Base-by-base conservation (phyloP, 1,140 invertebrate genomes). In the Drosophila pseudoananassae region DNA sequence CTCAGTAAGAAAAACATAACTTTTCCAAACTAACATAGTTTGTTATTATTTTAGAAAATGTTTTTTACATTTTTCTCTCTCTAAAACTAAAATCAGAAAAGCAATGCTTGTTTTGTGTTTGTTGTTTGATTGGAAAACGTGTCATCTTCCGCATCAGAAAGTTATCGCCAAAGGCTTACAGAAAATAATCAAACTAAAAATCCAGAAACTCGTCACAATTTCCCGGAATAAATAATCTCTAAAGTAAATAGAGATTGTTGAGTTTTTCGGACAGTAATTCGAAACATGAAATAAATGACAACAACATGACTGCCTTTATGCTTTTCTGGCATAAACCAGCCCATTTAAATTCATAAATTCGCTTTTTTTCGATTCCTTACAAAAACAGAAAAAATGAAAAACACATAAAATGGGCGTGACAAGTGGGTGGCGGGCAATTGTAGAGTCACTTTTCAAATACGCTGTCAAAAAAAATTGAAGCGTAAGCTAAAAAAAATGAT, bases 381-480 rank as follows among this genome's bases (percentile, higher is more conserved):
- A 31, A 9, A 8, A 10, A 9, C 43, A 47, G 12, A 31, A 23
- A 46, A 27, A 43, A 43, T 8, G 4, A 45, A 56, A 33, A 43
- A 12, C 27, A 5, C 12, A 45, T 17, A 27, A 17, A 52, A 17
- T 33, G 27, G 58, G 46, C 58, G 3, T 27, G 27, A 66, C 27
- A 51, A 69, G 61, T 55, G 60, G 17, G 51, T 55, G 60, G 40
- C 17, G 31, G 31, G 49, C n/a, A 56, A 47, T 55, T 25, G 27
- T 45, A 14, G 33, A 63, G 15, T 55, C 63, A 47, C 20, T 20
- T 59, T 64, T 60, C 25, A 14, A 51, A 51, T 31, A 8, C 17
- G 20, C 47, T 65, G 27, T 52, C 47, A 53, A 68, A 65, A 65
- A 53, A 15, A 46, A 46, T 20, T 10, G 3, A 10, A 7, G 17